Base-by-base conservation (phyloP, 2,113 vertebrate species). In the Lichenostomus cassidix region DNA sequence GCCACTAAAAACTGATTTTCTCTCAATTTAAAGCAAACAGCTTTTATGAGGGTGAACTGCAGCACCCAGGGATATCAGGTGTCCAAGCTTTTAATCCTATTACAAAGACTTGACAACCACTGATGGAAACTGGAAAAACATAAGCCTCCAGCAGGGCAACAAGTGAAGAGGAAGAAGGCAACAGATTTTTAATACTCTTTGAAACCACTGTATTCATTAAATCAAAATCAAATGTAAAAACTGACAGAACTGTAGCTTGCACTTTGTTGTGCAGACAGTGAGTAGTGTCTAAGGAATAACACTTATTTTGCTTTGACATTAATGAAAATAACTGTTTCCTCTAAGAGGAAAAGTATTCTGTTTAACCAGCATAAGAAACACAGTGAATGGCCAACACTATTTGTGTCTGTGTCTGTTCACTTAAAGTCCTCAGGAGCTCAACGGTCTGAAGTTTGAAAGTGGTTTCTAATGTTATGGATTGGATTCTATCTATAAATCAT, bases 61-160 rank as follows among this genome's bases (percentile, higher is more conserved):
- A 97, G 90, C 49, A 86, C 78, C 79, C 69, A 82, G 95, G 90
- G 86, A 91, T 93, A 96, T 97, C 82, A 93, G 95, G 91, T 95
- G 76, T 96, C 96, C 96, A 89, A 91, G 94, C 88, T 95, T 96
- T 96, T 97, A 97, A 97, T 94, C 96, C 91, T 92, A 47, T 97
- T 92, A 96, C 71, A 90, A 96, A 92, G 95, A 91, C 55, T 79
- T 94, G 59, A 89, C 95, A 89, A 65, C 67, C 76, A 84, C 81
- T 97, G 96, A 97, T 96, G 95, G 94, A 96, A 97, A 97, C 92
- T 96, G 91, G 87, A 97, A 97, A 94, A 97, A 93, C 68, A 56
- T 96, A 95, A 96, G 87, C 85, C 65, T 97, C 76, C 77, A 95
- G 83, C 90, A 92, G 93, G 80, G 95, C 93, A 96, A 92, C 91